Conservation (phyloP, 2,797 vertebrate species). For the Dallia pectoralis region DNA sequence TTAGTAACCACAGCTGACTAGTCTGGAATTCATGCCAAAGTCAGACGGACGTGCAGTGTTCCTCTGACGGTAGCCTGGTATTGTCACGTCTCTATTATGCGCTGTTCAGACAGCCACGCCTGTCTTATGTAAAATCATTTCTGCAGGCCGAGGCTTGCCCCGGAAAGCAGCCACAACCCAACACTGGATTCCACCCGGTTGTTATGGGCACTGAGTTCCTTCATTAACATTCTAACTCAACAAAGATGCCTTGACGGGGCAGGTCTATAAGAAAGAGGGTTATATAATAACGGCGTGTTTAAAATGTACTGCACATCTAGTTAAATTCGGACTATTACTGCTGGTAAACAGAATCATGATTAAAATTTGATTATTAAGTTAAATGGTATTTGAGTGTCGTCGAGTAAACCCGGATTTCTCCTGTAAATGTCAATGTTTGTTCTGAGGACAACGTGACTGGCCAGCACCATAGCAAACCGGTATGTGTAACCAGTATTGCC, state of each 20-base stretch:
- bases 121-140: slow-evolving; percentile 53
- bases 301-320: not conserved
- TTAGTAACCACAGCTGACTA: not conserved
- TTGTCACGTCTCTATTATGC: slow-evolving; percentile 42
- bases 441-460: slow-evolving; percentile 46
- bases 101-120: slow-evolving; percentile 35
- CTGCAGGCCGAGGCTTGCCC: slow-evolving; percentile 54
- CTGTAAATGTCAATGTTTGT: slow-evolving; percentile 10
- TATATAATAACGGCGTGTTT: not conserved
- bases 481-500: slow-evolving; percentile 51
- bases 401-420: too few relatives aligned
- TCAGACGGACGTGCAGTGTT: slow-evolving; percentile 30
- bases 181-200: slow-evolving; percentile 23
- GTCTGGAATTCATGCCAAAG: slow-evolving; percentile 11
- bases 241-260: not conserved
- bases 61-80: not conserved
- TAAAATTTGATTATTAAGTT: too few relatives aligned
- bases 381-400: too few relatives aligned
- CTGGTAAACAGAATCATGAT: too few relatives aligned
- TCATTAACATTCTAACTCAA: slow-evolving; percentile 19
- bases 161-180: slow-evolving; percentile 15
- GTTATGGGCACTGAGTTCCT: slow-evolving; percentile 55
- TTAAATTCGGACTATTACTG: too few relatives aligned
- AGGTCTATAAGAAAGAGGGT: not conserved
- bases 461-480: slow-evolving; percentile 28